Percentiles rank a stretch among this genome's conserved stretches.
phyloP scores from a whole-genome alignment of 2,113 vertebrate genomes.

The Gracilinanus agilis region DNA sequence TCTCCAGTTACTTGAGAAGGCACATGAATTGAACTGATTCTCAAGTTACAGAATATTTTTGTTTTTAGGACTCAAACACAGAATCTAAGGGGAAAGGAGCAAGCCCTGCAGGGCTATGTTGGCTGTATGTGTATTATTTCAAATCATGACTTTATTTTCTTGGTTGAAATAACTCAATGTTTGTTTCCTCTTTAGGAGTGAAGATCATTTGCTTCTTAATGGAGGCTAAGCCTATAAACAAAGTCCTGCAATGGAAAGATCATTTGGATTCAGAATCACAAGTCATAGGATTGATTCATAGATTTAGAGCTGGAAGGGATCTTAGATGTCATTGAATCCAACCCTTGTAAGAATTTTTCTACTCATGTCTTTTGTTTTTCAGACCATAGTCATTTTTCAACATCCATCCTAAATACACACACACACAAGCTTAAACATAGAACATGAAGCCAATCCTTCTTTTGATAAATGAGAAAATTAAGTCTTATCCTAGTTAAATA shows the following conservation, averaged over 20 bases:
- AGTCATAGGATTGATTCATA: not conserved
- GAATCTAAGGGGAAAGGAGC: slow-evolving; percentile 47
- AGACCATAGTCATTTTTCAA: not conserved
- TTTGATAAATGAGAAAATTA: not conserved
- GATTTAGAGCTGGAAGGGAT: not conserved
- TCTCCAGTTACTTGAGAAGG: slow-evolving; percentile 21
- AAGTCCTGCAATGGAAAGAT: not conserved
- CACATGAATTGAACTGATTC: slow-evolving; percentile 20
- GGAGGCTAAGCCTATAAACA: not conserved
- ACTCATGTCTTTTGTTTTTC: not conserved
- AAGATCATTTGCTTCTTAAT: not conserved
- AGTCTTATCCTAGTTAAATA: not conserved
- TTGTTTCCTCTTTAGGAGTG: slow-evolving; percentile 36
- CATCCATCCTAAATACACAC: not conserved
- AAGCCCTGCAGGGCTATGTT: not conserved
- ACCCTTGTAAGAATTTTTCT: not conserved
- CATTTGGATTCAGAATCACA: not conserved
- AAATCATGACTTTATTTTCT: slow-evolving; percentile 48
- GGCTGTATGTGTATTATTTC: slow-evolving; percentile 28
- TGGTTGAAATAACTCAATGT: slow-evolving; percentile 8
- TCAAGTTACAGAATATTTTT: slow-evolving; percentile 53
- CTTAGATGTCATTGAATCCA: not conserved
- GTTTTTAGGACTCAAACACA: slow-evolving; percentile 51
- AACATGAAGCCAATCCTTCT: not conserved
- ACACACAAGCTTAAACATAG: not conserved